Conservation (phyloP, 1,140 invertebrate genomes). For the Lycorma delicatula region DNA sequence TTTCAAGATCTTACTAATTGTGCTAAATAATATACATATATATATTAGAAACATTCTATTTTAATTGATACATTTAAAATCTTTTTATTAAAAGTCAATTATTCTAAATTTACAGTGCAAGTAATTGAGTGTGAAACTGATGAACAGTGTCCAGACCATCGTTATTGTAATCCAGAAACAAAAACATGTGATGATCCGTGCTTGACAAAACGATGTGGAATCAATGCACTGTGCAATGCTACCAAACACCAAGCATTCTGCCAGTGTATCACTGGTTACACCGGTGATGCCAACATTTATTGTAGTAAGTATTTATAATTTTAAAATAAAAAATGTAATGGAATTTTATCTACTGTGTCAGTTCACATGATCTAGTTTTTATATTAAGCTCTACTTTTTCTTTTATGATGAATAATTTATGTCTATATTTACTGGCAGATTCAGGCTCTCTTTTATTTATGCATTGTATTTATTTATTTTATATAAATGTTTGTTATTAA, state of each 20-base stretch:
- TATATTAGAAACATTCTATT: neutral
- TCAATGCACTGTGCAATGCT: conserved; percentile 69
- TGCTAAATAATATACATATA: too few relatives aligned
- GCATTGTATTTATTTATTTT: too few relatives aligned
- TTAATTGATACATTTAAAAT: neutral
- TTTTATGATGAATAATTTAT: too few relatives aligned
- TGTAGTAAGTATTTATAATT: conserved; percentile 58
- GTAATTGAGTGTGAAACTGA: conserved; percentile 57
- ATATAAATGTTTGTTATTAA: too few relatives aligned
- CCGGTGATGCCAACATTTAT: conserved; percentile 55
- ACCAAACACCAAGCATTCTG: conserved; percentile 69
- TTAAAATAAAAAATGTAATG: too few relatives aligned
- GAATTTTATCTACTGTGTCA: too few relatives aligned
- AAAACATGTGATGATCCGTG: conserved; percentile 71
- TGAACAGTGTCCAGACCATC: conserved; percentile 66
- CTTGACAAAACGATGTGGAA: conserved; percentile 55
- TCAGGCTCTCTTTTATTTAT: too few relatives aligned
- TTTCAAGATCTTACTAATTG: too few relatives aligned
- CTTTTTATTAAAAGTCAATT: conserved; percentile 2
- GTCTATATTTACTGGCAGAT: too few relatives aligned
- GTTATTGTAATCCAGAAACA: conserved; percentile 57
- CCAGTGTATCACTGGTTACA: conserved; percentile 59
- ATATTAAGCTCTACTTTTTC: too few relatives aligned
- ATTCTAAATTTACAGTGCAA: conserved; percentile 1
- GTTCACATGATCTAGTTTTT: too few relatives aligned